Base-by-base conservation (phyloP, 2,888 invertebrate genomes). In the Rhamphomyia laevipes region DNA sequence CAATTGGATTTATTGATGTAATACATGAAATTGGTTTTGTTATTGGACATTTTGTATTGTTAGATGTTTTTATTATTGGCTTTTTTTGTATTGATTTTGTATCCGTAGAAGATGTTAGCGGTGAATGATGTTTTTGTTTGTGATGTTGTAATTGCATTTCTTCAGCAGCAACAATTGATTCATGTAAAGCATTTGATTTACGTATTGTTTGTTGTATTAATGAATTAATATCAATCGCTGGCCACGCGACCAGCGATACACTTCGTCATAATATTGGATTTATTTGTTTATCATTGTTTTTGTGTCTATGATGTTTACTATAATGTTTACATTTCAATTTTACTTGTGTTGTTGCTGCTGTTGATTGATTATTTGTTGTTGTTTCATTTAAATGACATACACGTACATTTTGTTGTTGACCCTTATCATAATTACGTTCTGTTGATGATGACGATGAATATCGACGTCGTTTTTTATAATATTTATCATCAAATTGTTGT, bases 171-270 rank as follows among this genome's bases (percentile, higher is more conserved):
- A 56, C 56, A 4, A 63, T 55, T 50, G 62, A 58, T 55, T 69
- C 68, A 41, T 68, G 67, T 18, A 69, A 51, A 45, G 65, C 62
- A 15, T 65, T 62, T 18, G 68, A 60, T 45, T 68, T 67, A 42
- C 64, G 61, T 51, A 70, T 69, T 42, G 69, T 68, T 55, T 70
- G 68, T 56, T 70, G 68, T 52, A 70, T 61, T 55, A 70, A 54
- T 38, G 67, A 63, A 49, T 69, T 69, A 9, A 69, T 64, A 62
- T 70, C 68, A 57, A 71, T 70, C 53, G 70, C 71, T 67, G 71
- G 71, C 71, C 71, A 71, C 54, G 68, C 63, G 66, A 69, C 70
- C 69, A 71, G 68, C 68, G 71, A 69, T 55, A 69, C 68, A 60
- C 68, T 70, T 65, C 69, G 71, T 71, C 71, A 71, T 71, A 71